These are phyloP conservation scores for Patiria miniata DNA, from an alignment of 35 echinoderm and acorn worm species.

Conservation along the genomic window DNA sequence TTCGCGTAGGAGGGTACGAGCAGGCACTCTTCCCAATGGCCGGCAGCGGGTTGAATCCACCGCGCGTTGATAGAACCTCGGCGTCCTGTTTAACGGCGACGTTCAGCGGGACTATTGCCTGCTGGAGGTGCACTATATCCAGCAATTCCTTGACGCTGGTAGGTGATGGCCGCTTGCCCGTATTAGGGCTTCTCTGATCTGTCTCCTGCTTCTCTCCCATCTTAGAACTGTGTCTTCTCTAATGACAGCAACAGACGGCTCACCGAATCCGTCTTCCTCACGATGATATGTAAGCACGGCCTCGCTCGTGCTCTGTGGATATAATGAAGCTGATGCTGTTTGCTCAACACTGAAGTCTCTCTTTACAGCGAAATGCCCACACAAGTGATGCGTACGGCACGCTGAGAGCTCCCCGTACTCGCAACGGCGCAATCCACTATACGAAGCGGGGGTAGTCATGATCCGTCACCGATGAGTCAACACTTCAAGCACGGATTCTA, in stretches of 20 bases:
- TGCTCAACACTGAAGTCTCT: neutral
- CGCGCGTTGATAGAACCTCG: neutral
- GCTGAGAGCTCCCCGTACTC: neutral
- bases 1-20: neutral
- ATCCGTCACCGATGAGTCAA: neutral
- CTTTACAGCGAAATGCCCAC: neutral
- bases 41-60: slow-evolving; percentile 20
- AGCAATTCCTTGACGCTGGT: slow-evolving; percentile 35
- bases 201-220: slow-evolving; percentile 47
- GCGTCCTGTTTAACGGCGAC: neutral
- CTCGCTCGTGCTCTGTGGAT: neutral
- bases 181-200: slow-evolving; percentile 1
- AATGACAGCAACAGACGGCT: neutral
- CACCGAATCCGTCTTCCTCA: neutral
- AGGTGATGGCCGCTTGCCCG: slow-evolving; percentile 47
- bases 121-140: slow-evolving; percentile 45
- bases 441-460: neutral
- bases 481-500: neutral
- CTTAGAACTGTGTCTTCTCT: neutral
- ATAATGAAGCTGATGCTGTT: neutral
- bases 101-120: slow-evolving; percentile 2
- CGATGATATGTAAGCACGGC: neutral
- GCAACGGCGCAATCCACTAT: neutral
- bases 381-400: neutral
- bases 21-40: slow-evolving; percentile 23